A percentile compares a stretch with the other conserved stretches of the same genome.
These are phyloP conservation scores for Lichenostomus cassidix DNA, from an alignment of 2,113 vertebrate genomes.

Conservation along the genomic window DNA sequence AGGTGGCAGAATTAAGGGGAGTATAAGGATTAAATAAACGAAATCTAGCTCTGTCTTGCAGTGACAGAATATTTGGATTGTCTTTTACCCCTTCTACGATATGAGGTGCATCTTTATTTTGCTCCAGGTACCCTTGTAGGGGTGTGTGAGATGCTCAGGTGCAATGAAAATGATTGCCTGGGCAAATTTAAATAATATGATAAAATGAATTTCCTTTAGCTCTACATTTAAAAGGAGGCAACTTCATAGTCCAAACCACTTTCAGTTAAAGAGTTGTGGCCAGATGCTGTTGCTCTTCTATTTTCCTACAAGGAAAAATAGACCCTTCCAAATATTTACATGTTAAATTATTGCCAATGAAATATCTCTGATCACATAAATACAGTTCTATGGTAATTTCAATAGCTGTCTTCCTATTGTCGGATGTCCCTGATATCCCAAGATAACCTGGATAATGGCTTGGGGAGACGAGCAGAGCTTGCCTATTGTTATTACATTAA, in stretches of 20 bases:
- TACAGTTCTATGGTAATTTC: not conserved
- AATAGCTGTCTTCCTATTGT: not conserved
- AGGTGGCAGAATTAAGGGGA: not conserved
- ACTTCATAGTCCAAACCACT: not conserved
- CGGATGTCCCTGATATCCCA: not conserved
- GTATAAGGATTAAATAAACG: not conserved
- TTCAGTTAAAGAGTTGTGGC: not conserved
- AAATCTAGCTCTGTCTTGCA: not conserved
- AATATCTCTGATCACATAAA: not conserved
- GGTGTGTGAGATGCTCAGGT: not conserved
- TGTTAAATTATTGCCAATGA: not conserved
- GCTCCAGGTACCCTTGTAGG: not conserved
- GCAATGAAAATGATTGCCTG: not conserved
- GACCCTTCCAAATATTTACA: not conserved
- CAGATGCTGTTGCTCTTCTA: not conserved
- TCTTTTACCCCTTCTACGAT: not conserved
- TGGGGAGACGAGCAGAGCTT: not conserved
- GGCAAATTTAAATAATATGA: not conserved
- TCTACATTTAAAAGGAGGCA: not conserved
- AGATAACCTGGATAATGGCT: not conserved
- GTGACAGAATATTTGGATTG: not conserved
- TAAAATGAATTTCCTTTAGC: not conserved
- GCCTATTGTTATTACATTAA: not conserved
- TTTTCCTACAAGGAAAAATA: not conserved
- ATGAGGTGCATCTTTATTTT: not conserved